Conservation (phyloP, 2,113 vertebrate species). For the Castor canadensis region DNA sequence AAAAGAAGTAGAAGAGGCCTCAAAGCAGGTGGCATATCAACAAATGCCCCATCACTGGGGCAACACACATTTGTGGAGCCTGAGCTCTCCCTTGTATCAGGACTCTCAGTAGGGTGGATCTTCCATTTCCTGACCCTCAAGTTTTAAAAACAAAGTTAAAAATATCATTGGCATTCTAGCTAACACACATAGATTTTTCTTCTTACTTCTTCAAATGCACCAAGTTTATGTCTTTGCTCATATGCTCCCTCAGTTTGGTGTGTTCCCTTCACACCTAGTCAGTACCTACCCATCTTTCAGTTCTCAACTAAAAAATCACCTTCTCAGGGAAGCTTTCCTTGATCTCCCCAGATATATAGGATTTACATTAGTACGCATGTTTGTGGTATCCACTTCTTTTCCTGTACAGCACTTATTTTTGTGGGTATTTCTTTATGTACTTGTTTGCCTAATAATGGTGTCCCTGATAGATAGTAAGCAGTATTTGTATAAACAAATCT, state of each 20-base stretch:
- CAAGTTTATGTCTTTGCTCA: background rate
- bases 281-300: background rate
- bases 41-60: background rate
- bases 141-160: background rate
- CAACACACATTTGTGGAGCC: background rate
- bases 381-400: background rate
- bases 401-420: background rate
- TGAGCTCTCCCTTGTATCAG: background rate
- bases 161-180: background rate
- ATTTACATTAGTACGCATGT: background rate
- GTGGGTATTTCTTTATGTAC: background rate
- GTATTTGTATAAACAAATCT: constrained; percentile 6
- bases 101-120: background rate
- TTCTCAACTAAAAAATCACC: background rate
- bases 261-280: background rate
- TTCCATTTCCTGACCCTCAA: background rate
- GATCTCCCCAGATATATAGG: background rate
- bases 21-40: background rate
- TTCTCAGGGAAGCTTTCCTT: background rate
- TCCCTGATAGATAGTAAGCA: background rate
- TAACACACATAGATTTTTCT: background rate
- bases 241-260: background rate
- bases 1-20: background rate
- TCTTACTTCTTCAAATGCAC: background rate
- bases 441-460: background rate